Evolutionary conservation across 2,797 vertebrate species (phyloP), one percentile per base, ranked within the genome.

Genomic region (Acrocephalus scirpaceus): DNA sequence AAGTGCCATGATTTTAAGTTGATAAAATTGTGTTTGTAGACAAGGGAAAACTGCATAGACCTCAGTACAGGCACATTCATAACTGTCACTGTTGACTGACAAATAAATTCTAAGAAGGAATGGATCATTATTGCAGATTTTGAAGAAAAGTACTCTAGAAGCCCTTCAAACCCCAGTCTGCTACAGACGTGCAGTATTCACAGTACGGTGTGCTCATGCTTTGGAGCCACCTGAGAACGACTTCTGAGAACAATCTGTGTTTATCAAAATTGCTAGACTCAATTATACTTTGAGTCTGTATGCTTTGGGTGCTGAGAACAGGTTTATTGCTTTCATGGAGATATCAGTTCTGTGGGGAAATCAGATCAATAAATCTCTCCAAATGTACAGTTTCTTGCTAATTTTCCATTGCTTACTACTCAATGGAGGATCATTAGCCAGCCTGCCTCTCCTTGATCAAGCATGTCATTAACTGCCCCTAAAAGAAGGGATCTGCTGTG

Each of bases 391-490:
- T 62, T 85, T 56, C 72, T 77, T 42, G 47, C 67, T 92, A 65
- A 92, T 93, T 93, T 94, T 90, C 53, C 61, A 40, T n/a, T 90
- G 62, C 48, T 91, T 73, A 34, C 34, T n/a, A 47, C 86, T 90
- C 70, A 67, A 21, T 40, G 82, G 54, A 71, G 17, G 27, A 91
- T 32, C 42, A 76, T 62, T 87, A 94, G 29, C 58, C 62, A 70
- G 36, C 45, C 87, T 66, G 86, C 61, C 54, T 77, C 51, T 64
- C 29, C 91, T 57, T 91, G 70, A 74, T 85, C 75, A 77, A 74
- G 76, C 44, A 56, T 16, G 10, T 50, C 66, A 50, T 86, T 81
- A 72, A 36, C 25, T 72, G 58, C 5, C 34, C 38, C 29, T 53
- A 44, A 51, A 69, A 91, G 74, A 57, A 50, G 40, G 65, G 42